Conservation (phyloP, 2,113 vertebrate genomes). For the Phaetusa simplex region DNA sequence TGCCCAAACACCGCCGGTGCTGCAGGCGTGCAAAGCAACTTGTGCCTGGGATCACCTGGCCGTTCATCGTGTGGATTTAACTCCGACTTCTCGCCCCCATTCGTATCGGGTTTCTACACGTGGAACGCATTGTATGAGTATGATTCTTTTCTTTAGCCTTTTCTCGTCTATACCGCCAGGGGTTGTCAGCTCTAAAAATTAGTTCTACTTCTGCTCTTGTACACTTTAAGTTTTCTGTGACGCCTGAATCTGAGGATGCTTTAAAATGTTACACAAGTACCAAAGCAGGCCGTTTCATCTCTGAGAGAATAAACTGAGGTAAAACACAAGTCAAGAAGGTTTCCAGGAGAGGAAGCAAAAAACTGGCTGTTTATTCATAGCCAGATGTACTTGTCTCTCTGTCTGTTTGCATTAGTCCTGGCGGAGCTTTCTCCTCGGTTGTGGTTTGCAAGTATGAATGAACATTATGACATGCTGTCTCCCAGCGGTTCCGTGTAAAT, state of each 20-base stretch:
- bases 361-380: slow-evolving; percentile 31
- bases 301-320: not conserved
- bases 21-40: not conserved
- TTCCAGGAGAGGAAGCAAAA: slow-evolving; percentile 53
- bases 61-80: not conserved
- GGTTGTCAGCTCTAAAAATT: not conserved
- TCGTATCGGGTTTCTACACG: not conserved
- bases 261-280: not conserved
- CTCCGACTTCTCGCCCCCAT: not conserved
- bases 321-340: not conserved
- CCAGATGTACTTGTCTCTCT: slow-evolving; percentile 26
- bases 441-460: not conserved
- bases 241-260: not conserved
- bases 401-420: slow-evolving; percentile 14
- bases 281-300: not conserved
- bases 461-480: slow-evolving; percentile 24
- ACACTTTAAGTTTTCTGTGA: not conserved
- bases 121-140: not conserved
- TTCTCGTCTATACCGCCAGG: not conserved
- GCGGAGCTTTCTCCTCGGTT: slow-evolving; percentile 22
- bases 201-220: not conserved
- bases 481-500: not conserved
- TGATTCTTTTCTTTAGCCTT: not conserved
- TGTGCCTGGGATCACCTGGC: not conserved
- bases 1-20: not conserved